A percentile compares a stretch with the other conserved stretches of the same genome.
Conservation (phyloP, 1,140 invertebrate species). For the Neelides sp. region DNA sequence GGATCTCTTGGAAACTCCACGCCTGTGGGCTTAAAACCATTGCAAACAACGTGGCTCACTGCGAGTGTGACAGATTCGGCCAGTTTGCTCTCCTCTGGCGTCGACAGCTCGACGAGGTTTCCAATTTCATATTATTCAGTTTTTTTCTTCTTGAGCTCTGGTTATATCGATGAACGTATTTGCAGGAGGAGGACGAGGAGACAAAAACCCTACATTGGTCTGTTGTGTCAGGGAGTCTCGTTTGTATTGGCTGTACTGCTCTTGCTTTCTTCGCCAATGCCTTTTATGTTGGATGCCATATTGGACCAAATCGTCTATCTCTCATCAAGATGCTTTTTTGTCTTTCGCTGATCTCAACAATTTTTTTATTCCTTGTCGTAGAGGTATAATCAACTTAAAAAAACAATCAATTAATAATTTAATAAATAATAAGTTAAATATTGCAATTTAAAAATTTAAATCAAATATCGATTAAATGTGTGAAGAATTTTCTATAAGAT, state of each 20-base stretch:
- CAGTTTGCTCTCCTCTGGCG: conserved; percentile 11
- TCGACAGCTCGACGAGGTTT: conserved; percentile 5
- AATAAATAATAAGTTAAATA: no score
- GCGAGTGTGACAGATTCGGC: conserved; percentile 18
- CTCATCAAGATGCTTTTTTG: conserved; percentile 18
- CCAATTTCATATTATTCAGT: background rate
- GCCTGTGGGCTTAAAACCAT: conserved; percentile 8
- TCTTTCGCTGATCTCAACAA: conserved; percentile 15
- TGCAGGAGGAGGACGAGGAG: conserved; percentile 1
- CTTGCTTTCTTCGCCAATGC: conserved; percentile 11
- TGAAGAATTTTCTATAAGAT: no score
- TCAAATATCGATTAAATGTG: no score
- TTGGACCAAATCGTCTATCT: conserved; percentile 10
- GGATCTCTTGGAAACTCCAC: conserved; percentile 7
- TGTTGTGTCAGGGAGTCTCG: conserved; percentile 12
- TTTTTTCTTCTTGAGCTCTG: conserved; percentile 7
- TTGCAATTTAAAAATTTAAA: no score
- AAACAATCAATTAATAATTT: no score
- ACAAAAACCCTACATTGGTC: conserved; percentile 14
- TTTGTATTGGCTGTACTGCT: conserved; percentile 10
- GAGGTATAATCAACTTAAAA: no score
- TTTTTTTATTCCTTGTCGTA: conserved; percentile 14
- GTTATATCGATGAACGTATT: no score
- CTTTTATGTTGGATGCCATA: conserved; percentile 9
- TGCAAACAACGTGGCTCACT: conserved; percentile 13